Evolutionary conservation across 64 coral and sea anemone species (phyloP), one percentile per base, ranked within the genome.

Genomic region (Dendrophyllia cribrosa): DNA sequence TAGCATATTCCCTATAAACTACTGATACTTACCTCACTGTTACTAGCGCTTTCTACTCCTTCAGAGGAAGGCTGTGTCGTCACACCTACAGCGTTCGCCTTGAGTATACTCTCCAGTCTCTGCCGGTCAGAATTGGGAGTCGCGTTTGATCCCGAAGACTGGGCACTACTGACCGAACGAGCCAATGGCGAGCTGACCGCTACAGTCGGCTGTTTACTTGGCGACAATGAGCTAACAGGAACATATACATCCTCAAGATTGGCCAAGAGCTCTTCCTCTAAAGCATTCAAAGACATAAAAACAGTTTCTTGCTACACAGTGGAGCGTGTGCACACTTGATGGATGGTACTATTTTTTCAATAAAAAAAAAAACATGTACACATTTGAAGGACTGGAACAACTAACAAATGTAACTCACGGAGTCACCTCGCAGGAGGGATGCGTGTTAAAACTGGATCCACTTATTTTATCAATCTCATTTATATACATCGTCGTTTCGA

Each of bases 211-310:
- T 67, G 80, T 84, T 51, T 69, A 84, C 60, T 66, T 48, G 80
- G 43, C 5, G 80, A 53, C 10, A 65, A 26, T 7, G 60, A 50
- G 11, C 46, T 6, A 48, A 60, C 51, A 86, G 74, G 46, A 25
- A 58, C 59, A 10, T 66, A 74, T 13, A 58, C 20, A 21, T 86
- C 64, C 44, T 96, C 91, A 20, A 96, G 50, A 65, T 85, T 93
- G 58, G 95, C 86, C 8, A 96, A 71, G 12, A 96, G 72, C 62
- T 96, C 95, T 78, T 96, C 91, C 45, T 96, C 95, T 96, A 64
- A 68, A 45, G 25, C 8, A 68, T 4, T 7, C 44, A 51, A 22
- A n/a, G 5, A 19, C 65, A 77, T 13, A 64, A 59, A 60, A 47
- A 88, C 7, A 60, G 14, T 0, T 15, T 34, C 23, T 0, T 34